These are phyloP conservation scores for Protobothrops mucrosquamatus DNA, from an alignment of 2,113 vertebrate species.

Conservation along the genomic window DNA sequence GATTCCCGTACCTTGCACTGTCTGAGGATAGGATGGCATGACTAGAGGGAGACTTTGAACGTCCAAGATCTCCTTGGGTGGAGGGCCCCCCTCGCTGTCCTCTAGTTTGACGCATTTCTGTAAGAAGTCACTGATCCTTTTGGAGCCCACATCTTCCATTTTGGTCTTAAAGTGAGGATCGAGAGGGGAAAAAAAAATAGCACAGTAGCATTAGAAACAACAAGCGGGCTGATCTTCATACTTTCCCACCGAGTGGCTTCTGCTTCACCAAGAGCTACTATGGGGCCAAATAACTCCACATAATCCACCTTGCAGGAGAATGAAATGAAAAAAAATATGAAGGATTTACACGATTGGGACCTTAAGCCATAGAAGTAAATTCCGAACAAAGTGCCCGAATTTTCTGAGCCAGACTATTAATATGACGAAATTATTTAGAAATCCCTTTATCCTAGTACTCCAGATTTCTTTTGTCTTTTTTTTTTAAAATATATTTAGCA, in stretches of 20 bases:
- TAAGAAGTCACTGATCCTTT: background rate
- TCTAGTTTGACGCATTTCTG: constrained; percentile 17
- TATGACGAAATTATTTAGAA: background rate
- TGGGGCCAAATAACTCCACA: background rate
- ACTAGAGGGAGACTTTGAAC: background rate
- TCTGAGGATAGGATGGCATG: background rate
- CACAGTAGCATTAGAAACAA: background rate
- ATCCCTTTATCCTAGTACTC: background rate
- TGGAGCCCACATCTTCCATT: constrained; percentile 26
- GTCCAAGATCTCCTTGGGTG: constrained; percentile 10
- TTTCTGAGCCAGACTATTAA: background rate
- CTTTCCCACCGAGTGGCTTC: background rate
- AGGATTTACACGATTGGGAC: background rate
- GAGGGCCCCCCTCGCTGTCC: background rate
- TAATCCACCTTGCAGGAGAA: background rate
- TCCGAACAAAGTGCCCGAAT: background rate
- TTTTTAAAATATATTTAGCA: background rate
- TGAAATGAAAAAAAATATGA: background rate
- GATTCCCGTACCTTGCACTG: background rate
- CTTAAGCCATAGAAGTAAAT: background rate
- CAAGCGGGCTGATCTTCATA: too few species aligned
- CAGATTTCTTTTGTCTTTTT: background rate
- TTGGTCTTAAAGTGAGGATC: background rate
- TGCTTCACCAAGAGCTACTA: background rate
- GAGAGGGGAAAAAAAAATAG: background rate